phyloP scores from a whole-genome alignment of 2,797 vertebrate genomes.

The Sebastes kiyomatsui region DNA sequence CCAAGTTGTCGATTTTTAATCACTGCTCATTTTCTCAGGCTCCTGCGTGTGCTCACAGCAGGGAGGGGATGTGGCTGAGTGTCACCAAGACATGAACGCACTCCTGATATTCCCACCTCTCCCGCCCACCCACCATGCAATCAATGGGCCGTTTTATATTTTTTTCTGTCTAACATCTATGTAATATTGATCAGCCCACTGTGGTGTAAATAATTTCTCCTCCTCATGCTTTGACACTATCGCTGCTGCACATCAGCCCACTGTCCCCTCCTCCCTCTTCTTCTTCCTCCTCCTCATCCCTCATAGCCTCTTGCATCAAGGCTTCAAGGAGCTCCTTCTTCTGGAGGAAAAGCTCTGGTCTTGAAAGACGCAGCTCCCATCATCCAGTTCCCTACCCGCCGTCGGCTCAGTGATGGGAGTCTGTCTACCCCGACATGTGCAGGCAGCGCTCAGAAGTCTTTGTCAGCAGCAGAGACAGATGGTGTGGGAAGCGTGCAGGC shows the following conservation, averaged over 20 bases:
- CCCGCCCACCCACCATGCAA: constrained; percentile 35
- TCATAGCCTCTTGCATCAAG: not conserved
- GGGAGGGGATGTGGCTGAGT: not conserved
- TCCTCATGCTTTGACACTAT: constrained; percentile 16
- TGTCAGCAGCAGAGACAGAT: constrained; percentile 53
- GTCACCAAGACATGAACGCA: constrained; percentile 5
- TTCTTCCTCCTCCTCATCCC: not conserved
- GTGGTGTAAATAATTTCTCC: constrained; percentile 41
- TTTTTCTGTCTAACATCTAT: constrained; percentile 8
- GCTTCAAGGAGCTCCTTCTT: constrained; percentile 38
- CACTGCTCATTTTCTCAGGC: constrained; percentile 49
- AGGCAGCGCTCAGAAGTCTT: constrained; percentile 25
- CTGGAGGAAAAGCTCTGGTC: constrained; percentile 17
- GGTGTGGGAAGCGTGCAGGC: constrained; percentile 11
- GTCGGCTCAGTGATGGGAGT: not conserved
- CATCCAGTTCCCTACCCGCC: constrained; percentile 20
- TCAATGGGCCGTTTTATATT: constrained; percentile 48
- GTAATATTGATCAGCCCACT: constrained; percentile 53
- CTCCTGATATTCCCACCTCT: constrained; percentile 29
- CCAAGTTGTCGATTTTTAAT: constrained; percentile 56
- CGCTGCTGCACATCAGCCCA: not conserved
- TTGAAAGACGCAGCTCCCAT: constrained; percentile 42
- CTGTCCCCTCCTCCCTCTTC: not conserved
- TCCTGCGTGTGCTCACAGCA: constrained; percentile 33
- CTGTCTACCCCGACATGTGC: not conserved